Base-by-base conservation (phyloP, 2,888 invertebrate genomes). In the Cheilosia urbana region DNA sequence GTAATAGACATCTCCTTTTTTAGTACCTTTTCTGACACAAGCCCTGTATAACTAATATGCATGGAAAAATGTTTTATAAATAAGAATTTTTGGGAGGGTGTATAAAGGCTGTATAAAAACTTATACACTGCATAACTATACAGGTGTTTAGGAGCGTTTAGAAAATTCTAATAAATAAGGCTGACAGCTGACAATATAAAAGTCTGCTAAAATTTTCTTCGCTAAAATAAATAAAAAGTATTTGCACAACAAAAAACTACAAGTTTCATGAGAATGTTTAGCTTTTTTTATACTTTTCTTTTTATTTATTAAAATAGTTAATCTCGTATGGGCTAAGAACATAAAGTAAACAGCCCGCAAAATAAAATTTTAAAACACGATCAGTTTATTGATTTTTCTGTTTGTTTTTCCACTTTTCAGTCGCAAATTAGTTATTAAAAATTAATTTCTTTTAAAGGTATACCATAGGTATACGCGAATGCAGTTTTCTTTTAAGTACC, bases 271-370 rank as follows among this genome's bases (percentile, higher is more conserved):
- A 45, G 69, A 57, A 69, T 57, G 69, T 69, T 57, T 24, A 47
- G 19, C 27, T 68, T 68, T 63, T 63, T 30, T 60, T 60, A 51
- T 57, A 47, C 49, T 77, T 71, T 65, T 71, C 47, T 65, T 73
- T 37, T 75, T 73, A 71, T 84, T 80, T 76, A 84, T 76, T 80
- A 76, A 84, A 80, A 80, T 80, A 80, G 66, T 71, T 84, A 84
- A 84, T 84, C 84, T 84, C 84, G 71, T 76, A 49, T 21, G 66
- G 84, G 84, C 80, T 76, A 60, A 60, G 19, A 37, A 42, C 53
- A 78, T 19, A 21, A 45, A 19, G 57, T 51, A 49, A 51, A 42
- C 24, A 71, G 69, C 71, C 84, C 66, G 57, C 49, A 69, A 82
- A 40, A 58, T 72, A 27, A 55, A 24, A 53, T 42, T 66, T 51